Percentiles rank a stretch among this genome's conserved stretches.
These are phyloP conservation scores for Drosophila tanythrix DNA, from an alignment of 2,888 invertebrate species.

Conservation along the genomic window DNA sequence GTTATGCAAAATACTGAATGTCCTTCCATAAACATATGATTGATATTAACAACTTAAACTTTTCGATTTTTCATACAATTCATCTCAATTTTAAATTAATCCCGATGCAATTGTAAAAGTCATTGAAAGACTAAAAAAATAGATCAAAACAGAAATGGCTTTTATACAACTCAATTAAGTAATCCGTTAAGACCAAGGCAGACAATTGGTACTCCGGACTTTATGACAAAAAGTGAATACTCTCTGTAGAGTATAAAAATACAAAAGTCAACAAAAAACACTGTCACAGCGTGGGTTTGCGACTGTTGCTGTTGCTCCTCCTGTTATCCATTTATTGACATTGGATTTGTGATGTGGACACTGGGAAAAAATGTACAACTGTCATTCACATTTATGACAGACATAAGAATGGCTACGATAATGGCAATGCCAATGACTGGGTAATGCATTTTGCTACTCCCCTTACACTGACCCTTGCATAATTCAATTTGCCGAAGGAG, in stretches of 20 bases:
- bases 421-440: conserved; percentile 47
- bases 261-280: conserved; percentile 63
- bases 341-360: conserved; percentile 57
- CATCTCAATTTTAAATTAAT: neutral
- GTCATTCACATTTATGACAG: conserved; percentile 52
- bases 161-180: neutral
- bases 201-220: neutral
- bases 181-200: neutral
- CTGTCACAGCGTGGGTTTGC: neutral
- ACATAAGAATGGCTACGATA: conserved; percentile 63
- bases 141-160: neutral
- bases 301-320: conserved; percentile 16
- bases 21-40: conserved; percentile 2
- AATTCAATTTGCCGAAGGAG: conserved; percentile 61
- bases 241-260: conserved; percentile 24
- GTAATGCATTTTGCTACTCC: conserved; percentile 30
- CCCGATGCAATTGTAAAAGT: neutral
- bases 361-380: conserved; percentile 43
- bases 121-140: neutral
- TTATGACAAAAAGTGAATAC: conserved; percentile 6
- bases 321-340: conserved; percentile 68
- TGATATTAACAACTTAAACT: neutral
- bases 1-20: neutral
- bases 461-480: conserved; percentile 41
- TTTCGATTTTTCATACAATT: neutral